Evolutionary conservation across 2,113 vertebrate genomes (phyloP), one percentile per base, ranked within the genome.

Genomic region (Mugil cephalus): DNA sequence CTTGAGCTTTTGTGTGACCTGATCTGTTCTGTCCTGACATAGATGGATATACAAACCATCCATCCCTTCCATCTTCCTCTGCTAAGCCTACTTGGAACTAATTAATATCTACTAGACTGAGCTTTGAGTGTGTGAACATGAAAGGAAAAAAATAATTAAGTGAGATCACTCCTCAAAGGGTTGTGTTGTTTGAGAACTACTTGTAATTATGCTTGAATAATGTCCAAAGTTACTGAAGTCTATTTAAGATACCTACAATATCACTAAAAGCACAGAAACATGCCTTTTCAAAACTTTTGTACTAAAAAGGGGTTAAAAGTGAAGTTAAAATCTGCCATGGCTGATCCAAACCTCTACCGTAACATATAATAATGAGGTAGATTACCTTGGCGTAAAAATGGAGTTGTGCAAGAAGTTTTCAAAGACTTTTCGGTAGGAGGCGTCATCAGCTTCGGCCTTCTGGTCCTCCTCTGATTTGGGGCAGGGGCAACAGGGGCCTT

Each of bases 371-470:
- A 10, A 6, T n/a, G 43, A 35, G 2, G 45, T 10, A 8, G 10
- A 59, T 65, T 89, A 99, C 98, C 98, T 96, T 46, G 96, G 97
- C 42, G 96, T 95, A 47, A 99, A 99, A 88, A 99, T 98, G 18
- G 95, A 95, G 84, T 99, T 99, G 82, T 99, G 98, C 75, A 99
- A 94, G 83, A 98, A 99, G 70, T 99, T 99, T 89, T 99, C 98
- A 39, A 99, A 99, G 60, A 96, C 96, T 82, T 99, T 99, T 53
- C 97, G 91, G 89, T 97, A 98, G 48, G 96, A 96, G 0, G 95
- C 97, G 18, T 99, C 95, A 3, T 97, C 97, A 40, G 96, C 96
- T 87, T 97, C 96, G 0, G 94, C 94, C 77, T 97, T 95, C 76
- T 96, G 94, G 84, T 96, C 97, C 1, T 96, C 94, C 3, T 94